Percentiles rank a stretch among this genome's conserved stretches.
These are phyloP conservation scores for Machimus rusticus DNA, from an alignment of 2,888 invertebrate species.

Conservation along the genomic window DNA sequence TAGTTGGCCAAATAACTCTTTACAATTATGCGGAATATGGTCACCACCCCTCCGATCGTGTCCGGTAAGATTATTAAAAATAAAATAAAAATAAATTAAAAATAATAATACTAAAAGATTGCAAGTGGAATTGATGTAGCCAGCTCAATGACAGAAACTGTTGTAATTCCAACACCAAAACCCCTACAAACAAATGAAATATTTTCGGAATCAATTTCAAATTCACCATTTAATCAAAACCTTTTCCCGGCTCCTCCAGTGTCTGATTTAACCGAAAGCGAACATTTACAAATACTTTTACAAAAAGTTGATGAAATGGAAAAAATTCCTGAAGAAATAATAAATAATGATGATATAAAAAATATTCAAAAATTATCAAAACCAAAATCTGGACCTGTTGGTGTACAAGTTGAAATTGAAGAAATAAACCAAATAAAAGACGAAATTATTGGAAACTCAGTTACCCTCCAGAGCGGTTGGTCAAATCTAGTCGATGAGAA, in stretches of 20 bases:
- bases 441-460: conserved; percentile 38
- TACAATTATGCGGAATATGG: conserved; percentile 86
- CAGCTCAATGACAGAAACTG: conserved; percentile 67
- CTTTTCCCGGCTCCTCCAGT: conserved; percentile 44
- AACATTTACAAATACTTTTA: conserved; percentile 58
- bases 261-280: conserved; percentile 54
- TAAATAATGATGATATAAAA: conserved; percentile 56
- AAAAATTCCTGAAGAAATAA: conserved; percentile 50
- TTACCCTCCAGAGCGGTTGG: conserved; percentile 5
- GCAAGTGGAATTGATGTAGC: conserved; percentile 82
- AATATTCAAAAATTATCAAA: not conserved
- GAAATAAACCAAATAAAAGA: not conserved
- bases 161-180: conserved; percentile 59
- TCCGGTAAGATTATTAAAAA: conserved; percentile 65
- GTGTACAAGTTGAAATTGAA: not conserved
- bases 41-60: conserved; percentile 79
- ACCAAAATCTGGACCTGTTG: not conserved
- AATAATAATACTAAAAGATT: conserved; percentile 58
- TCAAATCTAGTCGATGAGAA: conserved; percentile 20
- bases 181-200: conserved; percentile 59
- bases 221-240: conserved; percentile 56
- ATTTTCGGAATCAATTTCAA: conserved; percentile 61
- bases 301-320: conserved; percentile 63
- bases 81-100: not conserved
- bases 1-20: conserved; percentile 84